Evolutionary conservation across 2,888 invertebrate species (phyloP).

Genomic region (Cosmopolites sordidus): DNA sequence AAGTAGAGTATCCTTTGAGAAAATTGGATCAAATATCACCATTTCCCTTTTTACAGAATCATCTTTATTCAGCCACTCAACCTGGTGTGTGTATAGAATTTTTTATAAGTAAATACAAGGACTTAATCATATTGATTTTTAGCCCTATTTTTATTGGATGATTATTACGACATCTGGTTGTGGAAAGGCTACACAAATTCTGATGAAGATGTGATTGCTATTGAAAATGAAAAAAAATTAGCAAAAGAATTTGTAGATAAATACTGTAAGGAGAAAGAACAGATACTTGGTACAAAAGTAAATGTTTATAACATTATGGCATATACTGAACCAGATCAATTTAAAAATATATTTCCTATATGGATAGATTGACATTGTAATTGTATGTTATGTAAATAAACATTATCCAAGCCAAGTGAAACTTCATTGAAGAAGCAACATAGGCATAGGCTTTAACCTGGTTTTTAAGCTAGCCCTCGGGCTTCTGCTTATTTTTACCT

Average conservation of each 20-base stretch:
- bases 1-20: slow-evolving; percentile 33
- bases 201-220: slow-evolving; percentile 14
- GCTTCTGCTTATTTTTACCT: too few species aligned
- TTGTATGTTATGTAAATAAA: not conserved
- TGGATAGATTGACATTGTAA: slow-evolving; percentile 23
- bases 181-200: slow-evolving; percentile 27
- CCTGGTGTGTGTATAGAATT: slow-evolving; percentile 28
- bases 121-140: slow-evolving; percentile 15
- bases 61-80: slow-evolving; percentile 33
- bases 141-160: slow-evolving; percentile 35
- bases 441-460: too few species aligned
- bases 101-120: not conserved
- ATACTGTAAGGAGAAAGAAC: slow-evolving; percentile 28
- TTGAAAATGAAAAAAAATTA: slow-evolving; percentile 24
- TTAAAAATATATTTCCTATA: slow-evolving; percentile 33
- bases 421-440: too few species aligned
- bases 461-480: too few species aligned
- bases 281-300: slow-evolving; percentile 10
- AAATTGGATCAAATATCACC: slow-evolving; percentile 24
- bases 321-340: slow-evolving; percentile 30
- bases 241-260: slow-evolving; percentile 24
- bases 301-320: slow-evolving; percentile 25
- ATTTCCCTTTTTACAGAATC: slow-evolving; percentile 36
- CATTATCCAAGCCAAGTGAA: not conserved
- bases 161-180: slow-evolving; percentile 34